These are phyloP conservation scores for Cuculus canorus DNA, from an alignment of 2,797 vertebrate genomes.

Conservation along the genomic window DNA sequence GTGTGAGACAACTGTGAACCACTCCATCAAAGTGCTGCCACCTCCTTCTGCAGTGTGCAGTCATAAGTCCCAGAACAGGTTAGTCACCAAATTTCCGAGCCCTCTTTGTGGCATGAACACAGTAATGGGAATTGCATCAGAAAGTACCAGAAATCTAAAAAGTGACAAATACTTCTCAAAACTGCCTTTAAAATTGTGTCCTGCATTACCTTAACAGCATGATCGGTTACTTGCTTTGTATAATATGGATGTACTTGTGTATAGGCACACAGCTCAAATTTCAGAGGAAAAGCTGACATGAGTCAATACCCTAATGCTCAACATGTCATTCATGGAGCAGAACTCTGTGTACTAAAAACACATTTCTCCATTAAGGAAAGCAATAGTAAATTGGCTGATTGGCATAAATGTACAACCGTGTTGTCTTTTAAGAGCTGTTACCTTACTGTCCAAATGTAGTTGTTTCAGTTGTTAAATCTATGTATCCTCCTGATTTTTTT, in stretches of 20 bases:
- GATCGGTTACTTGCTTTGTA: background rate
- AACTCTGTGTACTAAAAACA: conserved; percentile 25
- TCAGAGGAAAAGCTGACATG: background rate
- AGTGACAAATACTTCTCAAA: background rate
- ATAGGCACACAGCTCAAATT: background rate
- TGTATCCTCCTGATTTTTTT: conserved; percentile 49
- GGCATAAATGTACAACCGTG: conserved; percentile 51
- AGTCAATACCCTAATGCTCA: conserved; percentile 21
- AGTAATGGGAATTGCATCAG: background rate
- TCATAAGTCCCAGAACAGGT: background rate
- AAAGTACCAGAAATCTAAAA: background rate
- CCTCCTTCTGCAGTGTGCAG: background rate
- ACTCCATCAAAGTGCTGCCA: conserved; percentile 27
- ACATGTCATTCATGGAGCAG: conserved; percentile 16
- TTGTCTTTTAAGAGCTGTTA: conserved; percentile 59
- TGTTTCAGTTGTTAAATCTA: conserved; percentile 59
- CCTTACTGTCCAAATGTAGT: conserved; percentile 54
- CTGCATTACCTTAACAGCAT: background rate
- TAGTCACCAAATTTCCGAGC: conserved; percentile 45
- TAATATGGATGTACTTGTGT: background rate
- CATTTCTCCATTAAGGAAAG: conserved; percentile 57
- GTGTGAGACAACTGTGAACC: background rate
- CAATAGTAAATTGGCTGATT: conserved; percentile 60
- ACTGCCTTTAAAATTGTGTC: background rate
- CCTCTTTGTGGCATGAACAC: background rate